Conservation (phyloP, 2,113 vertebrate genomes). For the Ginglymostoma cirratum region DNA sequence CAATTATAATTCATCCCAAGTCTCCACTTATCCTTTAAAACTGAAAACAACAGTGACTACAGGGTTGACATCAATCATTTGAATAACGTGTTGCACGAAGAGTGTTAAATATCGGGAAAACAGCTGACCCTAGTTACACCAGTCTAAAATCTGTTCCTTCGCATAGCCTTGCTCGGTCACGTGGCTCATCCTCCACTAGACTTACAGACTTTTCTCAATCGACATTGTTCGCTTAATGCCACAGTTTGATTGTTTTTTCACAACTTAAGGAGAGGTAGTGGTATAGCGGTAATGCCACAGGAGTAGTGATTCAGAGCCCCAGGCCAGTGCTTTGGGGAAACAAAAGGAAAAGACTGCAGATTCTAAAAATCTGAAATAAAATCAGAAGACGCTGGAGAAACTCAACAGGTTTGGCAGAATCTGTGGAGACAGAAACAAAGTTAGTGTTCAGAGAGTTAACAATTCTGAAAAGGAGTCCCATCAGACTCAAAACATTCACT, state of each 20-base stretch:
- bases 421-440: no score
- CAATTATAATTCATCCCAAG: not conserved
- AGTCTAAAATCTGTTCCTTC: not conserved
- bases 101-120: not conserved
- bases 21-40: not conserved
- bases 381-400: no score
- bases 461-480: no score
- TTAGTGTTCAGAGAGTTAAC: no score
- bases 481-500: no score
- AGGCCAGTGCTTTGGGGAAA: no score
- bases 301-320: no score
- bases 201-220: not conserved
- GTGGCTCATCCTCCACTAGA: not conserved
- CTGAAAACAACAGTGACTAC: not conserved
- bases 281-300: no score
- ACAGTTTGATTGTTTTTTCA: not conserved
- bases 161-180: not conserved
- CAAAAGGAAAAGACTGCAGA: no score
- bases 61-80: not conserved
- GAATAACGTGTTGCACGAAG: not conserved
- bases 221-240: not conserved
- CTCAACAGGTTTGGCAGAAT: no score
- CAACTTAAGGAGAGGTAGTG: not conserved
- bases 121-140: not conserved
- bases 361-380: no score